These are phyloP conservation scores for Agrotis ipsilon DNA, from an alignment of 2,888 invertebrate species.

Conservation along the genomic window DNA sequence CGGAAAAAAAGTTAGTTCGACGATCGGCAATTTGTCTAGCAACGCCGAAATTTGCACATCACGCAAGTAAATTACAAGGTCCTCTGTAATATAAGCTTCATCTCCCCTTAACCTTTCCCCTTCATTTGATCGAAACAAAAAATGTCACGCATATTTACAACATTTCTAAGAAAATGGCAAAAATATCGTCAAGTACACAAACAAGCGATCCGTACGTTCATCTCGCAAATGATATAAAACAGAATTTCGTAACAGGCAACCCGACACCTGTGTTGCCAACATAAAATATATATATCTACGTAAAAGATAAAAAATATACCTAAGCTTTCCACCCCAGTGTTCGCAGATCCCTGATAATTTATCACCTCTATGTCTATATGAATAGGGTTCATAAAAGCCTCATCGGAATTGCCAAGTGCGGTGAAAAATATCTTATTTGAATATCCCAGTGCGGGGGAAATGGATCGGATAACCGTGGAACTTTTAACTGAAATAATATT, in stretches of 20 bases:
- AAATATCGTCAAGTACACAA: constrained; percentile 51
- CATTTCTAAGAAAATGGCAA: constrained; percentile 49
- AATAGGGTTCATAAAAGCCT: constrained; percentile 75
- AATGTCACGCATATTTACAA: constrained; percentile 45
- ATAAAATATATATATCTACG: constrained; percentile 63
- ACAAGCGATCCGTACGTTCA: constrained; percentile 62
- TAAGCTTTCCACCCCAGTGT: constrained; percentile 61
- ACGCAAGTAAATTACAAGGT: constrained; percentile 40
- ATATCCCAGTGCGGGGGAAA: constrained; percentile 78
- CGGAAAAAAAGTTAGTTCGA: not conserved
- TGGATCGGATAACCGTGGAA: constrained; percentile 82
- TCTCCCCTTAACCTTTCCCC: constrained; percentile 16
- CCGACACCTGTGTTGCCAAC: constrained; percentile 68
- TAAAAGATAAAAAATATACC: constrained; percentile 70
- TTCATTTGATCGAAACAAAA: constrained; percentile 44
- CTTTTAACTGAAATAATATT: constrained; percentile 87
- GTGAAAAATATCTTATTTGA: constrained; percentile 83
- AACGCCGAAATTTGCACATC: constrained; percentile 20
- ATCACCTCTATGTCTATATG: constrained; percentile 72
- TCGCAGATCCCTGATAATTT: constrained; percentile 68
- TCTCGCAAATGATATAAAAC: constrained; percentile 60
- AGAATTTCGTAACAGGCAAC: constrained; percentile 64
- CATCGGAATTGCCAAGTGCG: constrained; percentile 71
- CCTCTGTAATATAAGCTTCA: constrained; percentile 35
- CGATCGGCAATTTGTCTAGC: constrained; percentile 16